phyloP scores from a whole-genome alignment of 2,797 vertebrate genomes.

The Aphelocoma californica region DNA sequence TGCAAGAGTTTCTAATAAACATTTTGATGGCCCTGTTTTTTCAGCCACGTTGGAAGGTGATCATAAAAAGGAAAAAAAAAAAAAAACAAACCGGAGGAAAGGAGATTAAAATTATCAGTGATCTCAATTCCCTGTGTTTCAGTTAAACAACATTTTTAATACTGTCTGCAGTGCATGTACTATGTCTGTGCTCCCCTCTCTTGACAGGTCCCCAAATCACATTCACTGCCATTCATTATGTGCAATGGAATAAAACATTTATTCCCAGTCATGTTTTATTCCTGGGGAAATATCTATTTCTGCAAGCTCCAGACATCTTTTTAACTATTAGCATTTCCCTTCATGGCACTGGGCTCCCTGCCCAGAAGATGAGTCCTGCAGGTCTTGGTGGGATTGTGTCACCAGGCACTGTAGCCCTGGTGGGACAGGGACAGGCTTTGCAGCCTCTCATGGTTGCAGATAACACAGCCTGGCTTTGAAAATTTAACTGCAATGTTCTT shows the following conservation, averaged over 20 bases:
- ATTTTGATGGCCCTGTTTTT: not conserved
- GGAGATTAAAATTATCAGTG: constrained; percentile 2
- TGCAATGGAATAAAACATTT: constrained; percentile 58
- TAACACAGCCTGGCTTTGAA: not conserved
- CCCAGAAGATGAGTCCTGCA: not conserved
- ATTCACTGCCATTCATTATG: constrained; percentile 55
- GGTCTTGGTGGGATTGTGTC: not conserved
- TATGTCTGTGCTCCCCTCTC: not conserved
- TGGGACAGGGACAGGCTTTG: not conserved
- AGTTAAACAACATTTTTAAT: constrained; percentile 45
- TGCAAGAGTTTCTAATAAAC: not conserved
- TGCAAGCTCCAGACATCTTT: constrained; percentile 24
- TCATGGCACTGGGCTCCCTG: not conserved
- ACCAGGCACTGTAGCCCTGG: not conserved
- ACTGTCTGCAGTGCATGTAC: constrained; percentile 30
- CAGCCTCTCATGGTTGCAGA: not conserved
- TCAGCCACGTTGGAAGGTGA: not conserved
- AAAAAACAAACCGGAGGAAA: not conserved
- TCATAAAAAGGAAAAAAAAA: not conserved
- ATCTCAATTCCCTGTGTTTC: constrained; percentile 28
- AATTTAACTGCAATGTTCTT: not conserved
- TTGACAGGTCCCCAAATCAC: constrained; percentile 55
- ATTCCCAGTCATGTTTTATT: constrained; percentile 67
- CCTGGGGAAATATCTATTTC: constrained; percentile 52
- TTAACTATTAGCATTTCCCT: not conserved